phyloP scores from a whole-genome alignment of 2,797 vertebrate species.

The Catharus ustulatus region DNA sequence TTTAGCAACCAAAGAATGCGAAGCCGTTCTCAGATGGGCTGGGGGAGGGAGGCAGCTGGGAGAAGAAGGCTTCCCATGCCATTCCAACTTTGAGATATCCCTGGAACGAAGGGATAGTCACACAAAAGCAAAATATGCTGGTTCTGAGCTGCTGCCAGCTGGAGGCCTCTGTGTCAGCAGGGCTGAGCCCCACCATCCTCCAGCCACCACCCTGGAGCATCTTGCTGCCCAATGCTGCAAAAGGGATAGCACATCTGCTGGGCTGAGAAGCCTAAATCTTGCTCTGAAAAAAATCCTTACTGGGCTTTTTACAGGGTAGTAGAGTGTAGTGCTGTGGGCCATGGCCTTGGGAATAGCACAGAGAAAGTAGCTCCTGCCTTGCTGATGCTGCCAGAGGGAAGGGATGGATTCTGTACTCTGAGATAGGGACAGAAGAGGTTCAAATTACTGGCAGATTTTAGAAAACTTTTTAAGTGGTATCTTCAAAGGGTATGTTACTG shows the following conservation, averaged over 20 bases:
- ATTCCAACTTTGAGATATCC: not conserved
- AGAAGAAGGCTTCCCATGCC: slow-evolving; percentile 1
- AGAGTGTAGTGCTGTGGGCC: not conserved
- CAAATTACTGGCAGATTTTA: slow-evolving; percentile 49
- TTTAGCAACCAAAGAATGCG: slow-evolving; percentile 34
- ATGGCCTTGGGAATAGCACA: not conserved
- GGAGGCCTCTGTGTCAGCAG: not conserved
- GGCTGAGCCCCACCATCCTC: not conserved
- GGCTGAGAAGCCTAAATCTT: not conserved
- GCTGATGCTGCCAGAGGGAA: not conserved
- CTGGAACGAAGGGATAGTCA: not conserved
- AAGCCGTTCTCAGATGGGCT: not conserved
- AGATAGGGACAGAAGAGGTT: slow-evolving; percentile 13
- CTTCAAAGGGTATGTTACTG: slow-evolving; percentile 47
- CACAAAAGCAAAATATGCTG: not conserved
- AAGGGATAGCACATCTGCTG: not conserved
- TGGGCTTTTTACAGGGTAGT: not conserved
- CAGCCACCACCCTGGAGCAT: not conserved
- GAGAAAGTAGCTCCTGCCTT: not conserved
- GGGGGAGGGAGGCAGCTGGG: not conserved
- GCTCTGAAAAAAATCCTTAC: not conserved
- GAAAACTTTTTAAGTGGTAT: slow-evolving; percentile 46
- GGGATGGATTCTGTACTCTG: not conserved
- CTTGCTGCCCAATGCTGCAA: rapidly evolving
- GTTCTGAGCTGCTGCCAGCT: not conserved